Evolutionary conservation across 2,113 vertebrate genomes (phyloP).

Genomic region (Bambusicola thoracicus): DNA sequence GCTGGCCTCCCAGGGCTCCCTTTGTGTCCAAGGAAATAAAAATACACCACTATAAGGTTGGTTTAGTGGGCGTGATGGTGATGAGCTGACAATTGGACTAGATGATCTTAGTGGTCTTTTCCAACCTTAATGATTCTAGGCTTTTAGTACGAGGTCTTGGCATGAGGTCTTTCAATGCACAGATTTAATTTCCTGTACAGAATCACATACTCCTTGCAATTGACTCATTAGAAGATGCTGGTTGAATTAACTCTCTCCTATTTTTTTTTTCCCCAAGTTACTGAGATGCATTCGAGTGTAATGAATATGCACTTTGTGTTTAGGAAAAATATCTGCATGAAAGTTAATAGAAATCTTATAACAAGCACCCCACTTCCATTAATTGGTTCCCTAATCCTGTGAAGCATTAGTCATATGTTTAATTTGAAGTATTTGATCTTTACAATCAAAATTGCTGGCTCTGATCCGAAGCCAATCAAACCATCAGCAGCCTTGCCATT

Average conservation of each 20-base stretch:
- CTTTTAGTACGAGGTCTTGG: background rate
- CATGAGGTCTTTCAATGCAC: background rate
- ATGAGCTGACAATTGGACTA: too few species aligned
- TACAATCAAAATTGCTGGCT: constrained; percentile 66
- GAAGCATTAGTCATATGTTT: constrained; percentile 64
- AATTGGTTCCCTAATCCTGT: constrained; percentile 60
- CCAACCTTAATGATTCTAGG: too few species aligned
- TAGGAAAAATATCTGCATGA: constrained; percentile 13
- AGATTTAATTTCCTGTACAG: constrained; percentile 8
- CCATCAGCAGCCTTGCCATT: constrained; percentile 44
- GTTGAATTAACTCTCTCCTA: background rate
- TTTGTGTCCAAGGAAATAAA: background rate
- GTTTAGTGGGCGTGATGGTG: too few species aligned
- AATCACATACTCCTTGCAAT: background rate
- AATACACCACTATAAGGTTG: background rate
- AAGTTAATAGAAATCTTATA: constrained; percentile 56
- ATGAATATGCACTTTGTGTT: constrained; percentile 50
- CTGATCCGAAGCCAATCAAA: constrained; percentile 66
- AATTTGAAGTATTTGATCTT: constrained; percentile 64
- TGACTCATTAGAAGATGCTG: background rate
- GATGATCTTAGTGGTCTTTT: too few species aligned
- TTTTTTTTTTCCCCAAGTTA: background rate
- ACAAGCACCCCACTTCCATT: constrained; percentile 57
- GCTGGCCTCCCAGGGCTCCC: background rate
- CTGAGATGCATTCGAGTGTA: constrained; percentile 8